Evolutionary conservation across 2,888 invertebrate species (phyloP).

Genomic region (Cataglyphis altisquamis): DNA sequence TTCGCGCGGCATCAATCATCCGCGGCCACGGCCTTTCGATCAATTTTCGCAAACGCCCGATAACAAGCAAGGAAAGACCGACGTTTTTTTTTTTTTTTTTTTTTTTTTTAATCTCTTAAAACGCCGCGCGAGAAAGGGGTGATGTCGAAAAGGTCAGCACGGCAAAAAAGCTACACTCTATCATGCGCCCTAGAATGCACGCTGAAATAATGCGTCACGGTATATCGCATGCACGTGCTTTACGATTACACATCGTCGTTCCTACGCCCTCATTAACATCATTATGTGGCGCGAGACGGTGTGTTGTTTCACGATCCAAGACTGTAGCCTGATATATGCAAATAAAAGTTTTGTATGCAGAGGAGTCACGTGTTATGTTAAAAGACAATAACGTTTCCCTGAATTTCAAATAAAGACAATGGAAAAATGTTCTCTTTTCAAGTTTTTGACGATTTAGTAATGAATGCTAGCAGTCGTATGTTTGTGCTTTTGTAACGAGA

Average conservation of each 20-base stretch:
- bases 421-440: not conserved
- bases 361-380: not conserved
- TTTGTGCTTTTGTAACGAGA: not conserved
- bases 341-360: conserved; percentile 16
- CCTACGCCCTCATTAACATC: conserved; percentile 54
- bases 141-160: conserved; percentile 36
- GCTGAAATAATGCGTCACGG: conserved; percentile 46
- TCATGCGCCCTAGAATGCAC: conserved; percentile 46
- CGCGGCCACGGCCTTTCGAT: conserved; percentile 36
- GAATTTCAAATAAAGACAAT: not conserved
- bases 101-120: conserved; percentile 41
- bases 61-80: conserved; percentile 38
- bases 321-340: not conserved
- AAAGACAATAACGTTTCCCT: not conserved
- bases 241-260: conserved; percentile 43
- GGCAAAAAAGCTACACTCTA: conserved; percentile 50
- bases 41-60: conserved; percentile 50
- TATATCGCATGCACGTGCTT: conserved; percentile 51
- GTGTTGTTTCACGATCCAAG: conserved; percentile 44
- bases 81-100: conserved; percentile 43
- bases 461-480: not conserved
- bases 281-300: conserved; percentile 54
- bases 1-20: conserved; percentile 42
- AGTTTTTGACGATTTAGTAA: not conserved
- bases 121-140: conserved; percentile 15